phyloP scores from a whole-genome alignment of 2,888 invertebrate species.

The Hydropsyche betteni region DNA sequence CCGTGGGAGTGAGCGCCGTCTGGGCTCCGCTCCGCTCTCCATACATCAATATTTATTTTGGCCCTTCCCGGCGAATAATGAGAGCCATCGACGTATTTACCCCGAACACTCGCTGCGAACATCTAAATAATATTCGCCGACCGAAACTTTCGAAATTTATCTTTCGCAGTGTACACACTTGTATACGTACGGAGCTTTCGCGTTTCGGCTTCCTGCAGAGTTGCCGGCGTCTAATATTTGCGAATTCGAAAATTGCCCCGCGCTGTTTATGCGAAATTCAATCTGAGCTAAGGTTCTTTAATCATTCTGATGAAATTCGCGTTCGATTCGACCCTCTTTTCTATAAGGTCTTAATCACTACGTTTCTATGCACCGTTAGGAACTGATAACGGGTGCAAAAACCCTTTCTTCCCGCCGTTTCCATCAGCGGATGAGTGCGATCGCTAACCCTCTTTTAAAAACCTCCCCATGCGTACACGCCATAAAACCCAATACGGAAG shows the following conservation, averaged over 20 bases:
- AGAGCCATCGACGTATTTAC: constrained; percentile 41
- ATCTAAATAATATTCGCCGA: constrained; percentile 33
- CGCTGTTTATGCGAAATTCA: too few species aligned
- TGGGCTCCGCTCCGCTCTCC: constrained; percentile 30
- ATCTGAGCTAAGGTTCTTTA: too few species aligned
- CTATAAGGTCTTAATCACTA: constrained; percentile 43
- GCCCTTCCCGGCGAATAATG: constrained; percentile 33
- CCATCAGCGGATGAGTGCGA: not conserved
- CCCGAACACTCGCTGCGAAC: constrained; percentile 12
- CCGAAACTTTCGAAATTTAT: constrained; percentile 37
- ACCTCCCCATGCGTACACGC: not conserved
- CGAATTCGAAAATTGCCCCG: too few species aligned
- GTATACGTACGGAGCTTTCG: not conserved
- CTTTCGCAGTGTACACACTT: constrained; percentile 1
- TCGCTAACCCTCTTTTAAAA: constrained; percentile 19
- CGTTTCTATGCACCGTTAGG: constrained; percentile 41
- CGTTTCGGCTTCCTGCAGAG: too few species aligned
- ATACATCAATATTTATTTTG: constrained; percentile 41
- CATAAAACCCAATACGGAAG: not conserved
- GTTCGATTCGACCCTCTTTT: constrained; percentile 38
- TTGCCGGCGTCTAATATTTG: too few species aligned
- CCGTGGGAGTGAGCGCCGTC: constrained; percentile 26
- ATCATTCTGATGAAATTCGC: too few species aligned
- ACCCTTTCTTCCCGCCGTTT: constrained; percentile 17
- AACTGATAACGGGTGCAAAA: constrained; percentile 35